Conservation (phyloP, 2,113 vertebrate species). For the Sinosuthora webbiana region DNA sequence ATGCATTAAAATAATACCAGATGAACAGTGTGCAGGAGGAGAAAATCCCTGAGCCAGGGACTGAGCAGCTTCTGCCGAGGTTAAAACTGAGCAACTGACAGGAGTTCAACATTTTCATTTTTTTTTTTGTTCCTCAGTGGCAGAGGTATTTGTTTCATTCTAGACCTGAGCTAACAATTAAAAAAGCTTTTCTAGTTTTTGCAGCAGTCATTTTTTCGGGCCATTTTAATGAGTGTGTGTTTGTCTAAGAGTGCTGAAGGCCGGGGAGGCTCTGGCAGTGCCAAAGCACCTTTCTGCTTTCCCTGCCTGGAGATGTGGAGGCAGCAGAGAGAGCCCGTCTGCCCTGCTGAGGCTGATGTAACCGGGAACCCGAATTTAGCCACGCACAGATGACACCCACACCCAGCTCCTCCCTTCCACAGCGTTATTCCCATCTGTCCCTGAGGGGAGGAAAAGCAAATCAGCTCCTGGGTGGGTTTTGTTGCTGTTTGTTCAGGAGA, state of each 20-base stretch:
- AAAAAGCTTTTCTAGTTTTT: neutral
- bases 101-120: neutral
- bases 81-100: neutral
- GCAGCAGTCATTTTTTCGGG: neutral
- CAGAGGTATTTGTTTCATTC: neutral
- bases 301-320: neutral
- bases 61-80: neutral
- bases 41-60: no score
- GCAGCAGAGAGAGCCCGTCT: neutral
- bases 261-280: neutral
- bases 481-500: neutral
- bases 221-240: neutral
- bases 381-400: neutral
- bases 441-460: neutral
- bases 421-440: neutral
- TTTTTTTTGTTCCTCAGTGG: neutral
- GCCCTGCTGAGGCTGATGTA: neutral
- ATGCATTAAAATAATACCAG: accelerated
- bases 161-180: neutral
- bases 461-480: accelerated
- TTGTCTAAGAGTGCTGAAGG: neutral
- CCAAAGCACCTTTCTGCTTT: neutral
- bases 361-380: neutral
- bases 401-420: neutral
- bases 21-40: accelerated